phyloP scores from a whole-genome alignment of 2,888 invertebrate genomes.

The Caradrina kadenii region DNA sequence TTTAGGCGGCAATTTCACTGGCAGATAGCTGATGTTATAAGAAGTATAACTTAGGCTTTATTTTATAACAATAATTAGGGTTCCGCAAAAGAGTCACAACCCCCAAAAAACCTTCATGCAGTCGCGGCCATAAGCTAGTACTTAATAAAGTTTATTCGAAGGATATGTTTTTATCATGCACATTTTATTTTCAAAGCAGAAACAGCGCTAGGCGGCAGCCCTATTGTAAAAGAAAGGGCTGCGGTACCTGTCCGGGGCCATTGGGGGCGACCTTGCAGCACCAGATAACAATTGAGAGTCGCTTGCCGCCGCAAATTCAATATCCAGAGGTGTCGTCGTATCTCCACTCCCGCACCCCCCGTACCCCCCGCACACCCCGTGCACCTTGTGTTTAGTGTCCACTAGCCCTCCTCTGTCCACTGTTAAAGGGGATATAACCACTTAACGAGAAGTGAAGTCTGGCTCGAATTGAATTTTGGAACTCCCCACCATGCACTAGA shows the following conservation, averaged over 20 bases:
- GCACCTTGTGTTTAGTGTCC: constrained; percentile 85
- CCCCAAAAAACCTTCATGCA: no score
- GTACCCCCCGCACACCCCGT: constrained; percentile 54
- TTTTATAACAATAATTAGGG: no score
- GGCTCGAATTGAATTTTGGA: constrained; percentile 86
- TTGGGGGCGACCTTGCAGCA: constrained; percentile 86
- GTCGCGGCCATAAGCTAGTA: no score
- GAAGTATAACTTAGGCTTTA: no score
- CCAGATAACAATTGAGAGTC: constrained; percentile 88
- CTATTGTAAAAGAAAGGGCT: constrained; percentile 84
- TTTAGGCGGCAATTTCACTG: no score
- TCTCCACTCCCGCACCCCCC: constrained; percentile 57
- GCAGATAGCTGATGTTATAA: no score
- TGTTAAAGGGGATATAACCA: constrained; percentile 87
- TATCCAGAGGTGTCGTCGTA: constrained; percentile 87
- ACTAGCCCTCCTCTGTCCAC: constrained; percentile 78
- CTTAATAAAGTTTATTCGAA: not conserved
- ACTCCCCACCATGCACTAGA: constrained; percentile 72
- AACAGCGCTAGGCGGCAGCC: constrained; percentile 69
- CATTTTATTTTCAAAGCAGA: not conserved
- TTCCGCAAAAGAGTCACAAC: no score
- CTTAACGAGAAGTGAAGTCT: constrained; percentile 88
- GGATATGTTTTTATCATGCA: not conserved
- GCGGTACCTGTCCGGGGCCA: constrained; percentile 82
- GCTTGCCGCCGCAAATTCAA: constrained; percentile 87